Percentiles rank a stretch among this genome's conserved stretches.
phyloP scores from a whole-genome alignment of 2,113 vertebrate genomes.

The Etia nguti region DNA sequence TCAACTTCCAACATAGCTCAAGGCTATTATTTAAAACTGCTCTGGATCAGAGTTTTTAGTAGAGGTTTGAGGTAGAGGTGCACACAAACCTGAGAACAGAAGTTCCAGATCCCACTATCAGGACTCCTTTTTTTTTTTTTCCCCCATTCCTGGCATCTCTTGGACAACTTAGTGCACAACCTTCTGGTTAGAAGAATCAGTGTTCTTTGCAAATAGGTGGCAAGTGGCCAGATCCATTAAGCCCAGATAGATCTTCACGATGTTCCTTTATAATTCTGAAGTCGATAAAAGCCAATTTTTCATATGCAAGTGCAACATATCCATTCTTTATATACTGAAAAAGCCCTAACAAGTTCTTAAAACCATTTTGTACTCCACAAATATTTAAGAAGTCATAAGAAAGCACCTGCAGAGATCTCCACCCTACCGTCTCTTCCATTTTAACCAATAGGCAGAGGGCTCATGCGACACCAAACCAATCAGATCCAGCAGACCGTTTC shows the following conservation, averaged over 20 bases:
- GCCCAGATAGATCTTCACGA: not conserved
- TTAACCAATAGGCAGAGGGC: not conserved
- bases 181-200: not conserved
- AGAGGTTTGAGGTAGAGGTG: not conserved
- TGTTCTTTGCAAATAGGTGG: not conserved
- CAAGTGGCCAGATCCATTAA: not conserved
- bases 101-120: not conserved
- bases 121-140: not conserved
- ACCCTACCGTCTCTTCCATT: not conserved
- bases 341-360: not conserved
- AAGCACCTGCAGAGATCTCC: not conserved
- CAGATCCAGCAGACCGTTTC: not conserved
- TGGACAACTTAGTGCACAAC: not conserved
- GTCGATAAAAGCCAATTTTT: not conserved
- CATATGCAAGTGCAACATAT: not conserved
- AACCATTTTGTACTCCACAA: not conserved
- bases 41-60: not conserved
- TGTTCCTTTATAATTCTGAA: not conserved
- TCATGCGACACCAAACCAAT: not conserved
- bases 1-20: not conserved
- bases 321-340: not conserved
- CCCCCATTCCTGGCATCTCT: not conserved
- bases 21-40: not conserved
- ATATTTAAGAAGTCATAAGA: not conserved
- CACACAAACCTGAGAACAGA: not conserved